A percentile compares a stretch with the other conserved stretches of the same genome.
Evolutionary conservation across 2,113 vertebrate species (phyloP).

Genomic region (Grallaria varia): DNA sequence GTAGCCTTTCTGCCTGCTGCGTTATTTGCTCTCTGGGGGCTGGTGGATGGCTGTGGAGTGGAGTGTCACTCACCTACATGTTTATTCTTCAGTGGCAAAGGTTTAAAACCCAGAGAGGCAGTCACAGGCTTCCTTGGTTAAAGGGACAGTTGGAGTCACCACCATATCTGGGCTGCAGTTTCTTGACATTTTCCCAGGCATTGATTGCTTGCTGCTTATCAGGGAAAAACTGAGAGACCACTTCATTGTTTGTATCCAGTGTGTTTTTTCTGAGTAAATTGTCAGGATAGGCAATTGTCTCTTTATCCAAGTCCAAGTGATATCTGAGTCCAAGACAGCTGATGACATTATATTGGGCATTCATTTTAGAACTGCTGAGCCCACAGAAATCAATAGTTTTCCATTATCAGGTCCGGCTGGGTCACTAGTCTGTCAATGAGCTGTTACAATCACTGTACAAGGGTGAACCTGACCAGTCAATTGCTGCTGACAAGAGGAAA

Average conservation of each 20-base stretch:
- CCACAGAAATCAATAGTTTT: constrained; percentile 97
- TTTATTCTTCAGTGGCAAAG: neutral
- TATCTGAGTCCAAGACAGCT: constrained; percentile 79
- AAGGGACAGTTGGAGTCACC: neutral
- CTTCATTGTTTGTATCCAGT: neutral
- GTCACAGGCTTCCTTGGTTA: neutral
- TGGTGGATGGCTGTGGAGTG: neutral
- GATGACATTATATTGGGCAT: constrained; percentile 82
- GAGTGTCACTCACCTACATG: rapidly evolving
- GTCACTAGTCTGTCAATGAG: constrained; percentile 98
- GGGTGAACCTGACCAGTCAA: constrained; percentile 90
- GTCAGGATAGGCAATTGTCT: constrained; percentile 53
- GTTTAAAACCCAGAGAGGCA: neutral
- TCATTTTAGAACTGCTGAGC: constrained; percentile 83
- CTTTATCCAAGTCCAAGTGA: constrained; percentile 8
- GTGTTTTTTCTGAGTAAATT: constrained; percentile 24
- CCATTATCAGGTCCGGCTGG: constrained; percentile 95
- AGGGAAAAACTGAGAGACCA: constrained; percentile 11
- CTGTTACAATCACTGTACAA: constrained; percentile 86
- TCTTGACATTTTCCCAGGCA: neutral
- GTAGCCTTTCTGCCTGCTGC: neutral
- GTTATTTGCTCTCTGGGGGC: rapidly evolving
- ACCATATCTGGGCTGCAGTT: neutral
- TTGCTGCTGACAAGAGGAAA: constrained; percentile 94
- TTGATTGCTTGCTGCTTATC: neutral